These are phyloP conservation scores for Plebejus melissa DNA, from an alignment of 2,888 invertebrate species.

Conservation along the genomic window DNA sequence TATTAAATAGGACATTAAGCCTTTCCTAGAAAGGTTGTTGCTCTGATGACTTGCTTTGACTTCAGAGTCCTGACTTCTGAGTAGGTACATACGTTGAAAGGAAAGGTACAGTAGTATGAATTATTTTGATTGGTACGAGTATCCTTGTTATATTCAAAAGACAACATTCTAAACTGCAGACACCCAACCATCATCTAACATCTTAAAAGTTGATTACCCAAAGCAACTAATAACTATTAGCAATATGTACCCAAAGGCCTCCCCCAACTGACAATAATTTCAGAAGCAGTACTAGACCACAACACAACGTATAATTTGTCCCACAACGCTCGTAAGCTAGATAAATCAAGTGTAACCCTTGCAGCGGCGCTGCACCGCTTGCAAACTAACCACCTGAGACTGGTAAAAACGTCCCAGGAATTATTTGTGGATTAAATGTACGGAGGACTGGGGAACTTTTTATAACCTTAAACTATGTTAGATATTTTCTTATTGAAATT, in stretches of 20 bases:
- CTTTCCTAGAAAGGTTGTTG: no score
- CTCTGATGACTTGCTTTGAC: neutral
- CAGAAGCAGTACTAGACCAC: conserved; percentile 16
- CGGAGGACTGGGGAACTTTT: neutral
- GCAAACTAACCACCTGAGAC: conserved; percentile 78
- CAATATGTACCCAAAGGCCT: neutral
- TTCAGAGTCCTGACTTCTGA: neutral
- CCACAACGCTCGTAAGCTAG: conserved; percentile 62
- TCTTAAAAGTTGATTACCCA: neutral
- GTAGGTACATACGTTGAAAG: neutral
- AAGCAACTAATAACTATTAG: neutral
- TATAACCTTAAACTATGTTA: neutral
- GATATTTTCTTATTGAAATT: neutral
- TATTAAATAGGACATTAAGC: no score
- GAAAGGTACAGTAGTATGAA: neutral
- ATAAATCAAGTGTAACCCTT: conserved; percentile 76
- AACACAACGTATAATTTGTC: conserved; percentile 52
- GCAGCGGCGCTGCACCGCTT: conserved; percentile 53
- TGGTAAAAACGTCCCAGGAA: conserved; percentile 67
- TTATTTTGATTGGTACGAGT: neutral
- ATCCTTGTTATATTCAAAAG: no score
- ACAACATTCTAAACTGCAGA: no score
- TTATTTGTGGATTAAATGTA: conserved; percentile 46
- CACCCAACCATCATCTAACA: neutral
- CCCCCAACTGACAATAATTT: neutral